Evolutionary conservation across 2,888 invertebrate genomes (phyloP).

Genomic region (Cyrtodaria siliqua): DNA sequence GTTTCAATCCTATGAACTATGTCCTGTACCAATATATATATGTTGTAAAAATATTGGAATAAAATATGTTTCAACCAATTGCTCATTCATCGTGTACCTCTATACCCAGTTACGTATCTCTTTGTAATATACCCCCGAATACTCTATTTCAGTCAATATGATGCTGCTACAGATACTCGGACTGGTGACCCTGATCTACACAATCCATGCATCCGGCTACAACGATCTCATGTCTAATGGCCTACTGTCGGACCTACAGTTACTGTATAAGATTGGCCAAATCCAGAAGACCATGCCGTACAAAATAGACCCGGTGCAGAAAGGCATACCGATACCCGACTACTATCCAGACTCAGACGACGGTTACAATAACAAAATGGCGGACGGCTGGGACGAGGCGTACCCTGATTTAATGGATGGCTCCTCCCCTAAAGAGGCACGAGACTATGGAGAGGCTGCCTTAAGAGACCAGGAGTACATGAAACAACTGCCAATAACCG

Average conservation of each 20-base stretch:
- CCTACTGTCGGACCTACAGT: constrained; percentile 41
- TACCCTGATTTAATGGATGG: constrained; percentile 54
- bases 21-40: too few species aligned
- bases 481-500: constrained; percentile 77
- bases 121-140: too few species aligned
- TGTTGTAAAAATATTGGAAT: too few species aligned
- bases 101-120: too few species aligned
- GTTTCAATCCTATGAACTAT: too few species aligned
- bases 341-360: constrained; percentile 60
- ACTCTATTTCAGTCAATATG: too few species aligned
- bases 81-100: too few species aligned
- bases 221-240: too few species aligned
- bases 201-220: constrained; percentile 33
- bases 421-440: constrained; percentile 52
- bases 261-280: too few species aligned
- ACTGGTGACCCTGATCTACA: constrained; percentile 24
- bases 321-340: constrained; percentile 44
- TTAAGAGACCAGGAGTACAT: constrained; percentile 78
- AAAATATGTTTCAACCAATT: too few species aligned
- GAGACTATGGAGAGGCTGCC: constrained; percentile 70
- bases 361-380: constrained; percentile 51
- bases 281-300: constrained; percentile 60
- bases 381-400: constrained; percentile 46
- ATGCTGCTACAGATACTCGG: constrained; percentile 29
- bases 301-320: constrained; percentile 64